These are phyloP conservation scores for Paraescarpia echinospica DNA, from an alignment of 1,140 invertebrate genomes.

Conservation along the genomic window DNA sequence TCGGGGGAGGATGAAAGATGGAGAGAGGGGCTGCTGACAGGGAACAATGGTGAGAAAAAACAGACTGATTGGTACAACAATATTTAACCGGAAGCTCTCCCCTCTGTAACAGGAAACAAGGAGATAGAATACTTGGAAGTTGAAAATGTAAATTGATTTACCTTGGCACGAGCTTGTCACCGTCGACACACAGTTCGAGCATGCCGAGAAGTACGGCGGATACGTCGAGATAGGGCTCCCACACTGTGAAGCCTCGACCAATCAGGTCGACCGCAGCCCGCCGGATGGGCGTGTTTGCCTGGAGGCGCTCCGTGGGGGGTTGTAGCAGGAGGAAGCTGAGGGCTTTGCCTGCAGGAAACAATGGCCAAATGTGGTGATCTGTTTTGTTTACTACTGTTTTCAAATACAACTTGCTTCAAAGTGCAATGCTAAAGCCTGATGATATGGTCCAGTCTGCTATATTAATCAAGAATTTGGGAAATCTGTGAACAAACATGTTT, in stretches of 20 bases:
- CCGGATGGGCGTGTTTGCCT: constrained; percentile 84
- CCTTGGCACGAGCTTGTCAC: constrained; percentile 85
- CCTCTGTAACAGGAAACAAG: too few relatives aligned
- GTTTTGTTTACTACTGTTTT: not conserved
- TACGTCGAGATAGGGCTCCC: constrained; percentile 98
- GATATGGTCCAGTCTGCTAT: too few relatives aligned
- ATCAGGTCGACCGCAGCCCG: constrained; percentile 92
- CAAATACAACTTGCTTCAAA: not conserved
- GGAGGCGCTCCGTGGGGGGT: constrained; percentile 77
- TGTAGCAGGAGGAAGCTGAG: constrained; percentile 90
- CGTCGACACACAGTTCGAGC: constrained; percentile 91
- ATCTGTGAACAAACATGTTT: too few relatives aligned
- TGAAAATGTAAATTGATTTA: constrained; percentile 37
- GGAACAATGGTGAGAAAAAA: too few relatives aligned
- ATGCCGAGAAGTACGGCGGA: constrained; percentile 85
- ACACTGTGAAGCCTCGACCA: constrained; percentile 93
- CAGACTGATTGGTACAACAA: too few relatives aligned
- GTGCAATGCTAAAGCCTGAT: not conserved
- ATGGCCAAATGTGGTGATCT: not conserved
- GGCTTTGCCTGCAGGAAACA: constrained; percentile 69
- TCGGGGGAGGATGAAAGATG: too few relatives aligned
- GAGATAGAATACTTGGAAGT: too few relatives aligned
- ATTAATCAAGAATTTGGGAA: too few relatives aligned
- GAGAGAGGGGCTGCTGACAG: too few relatives aligned
- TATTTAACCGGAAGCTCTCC: too few relatives aligned